These are phyloP conservation scores for Diarsia rubi DNA, from an alignment of 2,888 invertebrate genomes.

Conservation along the genomic window DNA sequence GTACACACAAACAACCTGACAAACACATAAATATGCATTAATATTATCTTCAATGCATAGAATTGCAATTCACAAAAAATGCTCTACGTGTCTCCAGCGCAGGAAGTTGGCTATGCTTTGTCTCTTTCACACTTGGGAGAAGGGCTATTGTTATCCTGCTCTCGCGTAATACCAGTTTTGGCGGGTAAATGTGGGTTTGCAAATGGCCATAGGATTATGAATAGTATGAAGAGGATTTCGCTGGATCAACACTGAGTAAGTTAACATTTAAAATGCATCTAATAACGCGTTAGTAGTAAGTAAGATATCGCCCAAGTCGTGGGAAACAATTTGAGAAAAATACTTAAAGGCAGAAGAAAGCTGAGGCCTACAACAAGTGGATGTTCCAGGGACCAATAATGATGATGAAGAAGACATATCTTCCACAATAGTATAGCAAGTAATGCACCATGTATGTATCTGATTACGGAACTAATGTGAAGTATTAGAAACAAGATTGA, in stretches of 20 bases:
- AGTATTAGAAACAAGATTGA: neutral
- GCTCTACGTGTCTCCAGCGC: conserved; percentile 71
- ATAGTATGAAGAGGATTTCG: conserved; percentile 44
- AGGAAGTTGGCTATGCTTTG: conserved; percentile 70
- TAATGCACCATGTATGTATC: conserved; percentile 2
- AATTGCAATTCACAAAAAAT: conserved; percentile 74
- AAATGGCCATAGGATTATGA: conserved; percentile 58
- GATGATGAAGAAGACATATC: too few species aligned
- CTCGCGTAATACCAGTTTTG: conserved; percentile 81
- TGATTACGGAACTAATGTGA: neutral
- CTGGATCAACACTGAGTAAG: too few species aligned
- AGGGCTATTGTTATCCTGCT: conserved; percentile 64
- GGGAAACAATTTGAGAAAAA: too few species aligned
- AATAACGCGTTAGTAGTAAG: too few species aligned
- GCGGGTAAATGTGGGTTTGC: conserved; percentile 71
- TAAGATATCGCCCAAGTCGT: too few species aligned
- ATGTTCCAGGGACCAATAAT: too few species aligned
- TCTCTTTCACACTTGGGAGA: conserved; percentile 57
- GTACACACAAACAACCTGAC: conserved; percentile 61
- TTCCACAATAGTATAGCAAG: neutral
- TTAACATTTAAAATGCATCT: too few species aligned
- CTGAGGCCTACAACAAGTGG: too few species aligned
- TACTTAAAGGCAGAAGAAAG: too few species aligned
- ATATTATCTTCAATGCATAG: conserved; percentile 69
- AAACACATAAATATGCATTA: conserved; percentile 63